Conservation (phyloP, 92 coral and sea anemone genomes). For the Zoanthus sansibaricus region DNA sequence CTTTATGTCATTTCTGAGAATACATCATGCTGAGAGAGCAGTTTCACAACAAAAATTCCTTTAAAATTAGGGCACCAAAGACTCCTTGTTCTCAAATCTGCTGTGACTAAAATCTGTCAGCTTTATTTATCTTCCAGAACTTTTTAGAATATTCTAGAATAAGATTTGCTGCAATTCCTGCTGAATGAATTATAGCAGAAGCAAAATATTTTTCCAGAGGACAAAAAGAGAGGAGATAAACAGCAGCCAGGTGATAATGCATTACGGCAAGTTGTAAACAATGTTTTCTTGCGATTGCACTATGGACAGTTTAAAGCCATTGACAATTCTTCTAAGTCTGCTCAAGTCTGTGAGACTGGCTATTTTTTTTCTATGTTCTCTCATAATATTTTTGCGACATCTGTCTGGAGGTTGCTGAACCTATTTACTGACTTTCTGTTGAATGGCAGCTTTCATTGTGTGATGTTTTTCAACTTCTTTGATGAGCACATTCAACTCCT, state of each 20-base stretch:
- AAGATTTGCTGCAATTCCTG: not conserved
- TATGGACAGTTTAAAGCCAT: conserved; percentile 13
- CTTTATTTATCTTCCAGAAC: not conserved
- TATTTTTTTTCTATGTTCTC: conserved; percentile 4
- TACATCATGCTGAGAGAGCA: not conserved
- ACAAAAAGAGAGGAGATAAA: not conserved
- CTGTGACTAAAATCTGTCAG: not conserved
- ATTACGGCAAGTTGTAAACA: not conserved
- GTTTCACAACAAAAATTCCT: not conserved
- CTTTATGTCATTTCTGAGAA: too few relatives aligned
- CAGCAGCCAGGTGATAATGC: not conserved
- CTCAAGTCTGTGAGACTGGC: conserved; percentile 8
- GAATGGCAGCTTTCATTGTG: conserved; percentile 16
- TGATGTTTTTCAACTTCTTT: conserved; percentile 20
- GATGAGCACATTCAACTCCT: conserved; percentile 31
- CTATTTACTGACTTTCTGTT: conserved; percentile 13
- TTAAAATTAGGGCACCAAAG: not conserved
- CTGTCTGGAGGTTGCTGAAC: not conserved
- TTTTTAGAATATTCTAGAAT: not conserved
- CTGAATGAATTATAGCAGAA: not conserved
- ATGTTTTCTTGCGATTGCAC: not conserved
- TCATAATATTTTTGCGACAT: not conserved
- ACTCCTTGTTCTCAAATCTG: not conserved
- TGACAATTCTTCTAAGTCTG: not conserved
- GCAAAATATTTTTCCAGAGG: not conserved